Evolutionary conservation across 2,888 invertebrate genomes (phyloP).

Genomic region (Patella pellucida): DNA sequence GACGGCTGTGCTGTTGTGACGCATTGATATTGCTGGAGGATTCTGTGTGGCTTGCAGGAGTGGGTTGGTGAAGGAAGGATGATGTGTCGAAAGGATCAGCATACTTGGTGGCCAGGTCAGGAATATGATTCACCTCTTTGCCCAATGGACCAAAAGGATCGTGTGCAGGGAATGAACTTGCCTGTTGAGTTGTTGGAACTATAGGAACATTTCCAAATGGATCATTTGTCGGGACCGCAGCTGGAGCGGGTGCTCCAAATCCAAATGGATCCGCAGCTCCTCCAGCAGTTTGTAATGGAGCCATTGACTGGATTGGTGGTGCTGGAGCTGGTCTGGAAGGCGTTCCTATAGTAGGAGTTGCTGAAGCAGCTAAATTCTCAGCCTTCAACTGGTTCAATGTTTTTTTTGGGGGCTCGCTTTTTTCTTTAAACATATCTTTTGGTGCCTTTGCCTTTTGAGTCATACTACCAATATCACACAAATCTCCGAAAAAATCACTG

Average conservation of each 20-base stretch:
- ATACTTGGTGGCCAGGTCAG: constrained; percentile 23
- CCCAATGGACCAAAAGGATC: constrained; percentile 40
- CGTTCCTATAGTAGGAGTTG: constrained; percentile 28
- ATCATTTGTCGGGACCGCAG: neutral
- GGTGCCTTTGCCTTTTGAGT: constrained; percentile 24
- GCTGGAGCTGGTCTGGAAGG: constrained; percentile 5
- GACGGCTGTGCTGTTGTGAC: constrained; percentile 4
- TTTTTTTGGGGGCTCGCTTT: constrained; percentile 47
- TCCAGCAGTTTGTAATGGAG: constrained; percentile 27
- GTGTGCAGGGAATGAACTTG: constrained; percentile 12
- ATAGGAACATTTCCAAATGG: constrained; percentile 13
- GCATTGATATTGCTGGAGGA: constrained; percentile 22
- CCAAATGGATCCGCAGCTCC: constrained; percentile 23
- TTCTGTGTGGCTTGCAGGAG: constrained; percentile 14
- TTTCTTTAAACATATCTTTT: constrained; percentile 55
- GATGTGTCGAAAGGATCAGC: constrained; percentile 43
- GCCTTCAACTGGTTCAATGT: constrained; percentile 52
- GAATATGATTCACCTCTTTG: constrained; percentile 26
- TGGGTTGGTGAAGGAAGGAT: constrained; percentile 13
- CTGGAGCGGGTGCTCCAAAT: constrained; percentile 22
- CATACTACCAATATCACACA: constrained; percentile 40
- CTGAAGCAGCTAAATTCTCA: constrained; percentile 27
- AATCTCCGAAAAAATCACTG: constrained; percentile 51
- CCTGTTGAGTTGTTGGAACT: constrained; percentile 25
- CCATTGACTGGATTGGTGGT: constrained; percentile 24